These are phyloP conservation scores for Caenorhabditis sinica DNA, from an alignment of 2,888 invertebrate genomes.

Conservation along the genomic window DNA sequence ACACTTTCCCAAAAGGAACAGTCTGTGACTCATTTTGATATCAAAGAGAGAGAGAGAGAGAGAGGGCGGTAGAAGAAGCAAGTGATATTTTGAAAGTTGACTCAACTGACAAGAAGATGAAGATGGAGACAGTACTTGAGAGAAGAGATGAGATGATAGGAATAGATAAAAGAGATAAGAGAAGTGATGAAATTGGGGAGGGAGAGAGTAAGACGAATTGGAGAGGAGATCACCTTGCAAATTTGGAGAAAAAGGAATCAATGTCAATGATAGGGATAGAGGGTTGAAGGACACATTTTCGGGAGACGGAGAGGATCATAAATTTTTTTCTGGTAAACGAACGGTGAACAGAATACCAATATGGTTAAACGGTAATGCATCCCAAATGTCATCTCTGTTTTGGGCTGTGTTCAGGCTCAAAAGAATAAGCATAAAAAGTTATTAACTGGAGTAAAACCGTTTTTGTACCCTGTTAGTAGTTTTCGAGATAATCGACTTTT, in stretches of 20 bases:
- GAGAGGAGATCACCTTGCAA: slow-evolving; percentile 26
- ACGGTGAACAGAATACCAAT: not conserved
- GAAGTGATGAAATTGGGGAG: slow-evolving; percentile 30
- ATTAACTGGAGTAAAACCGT: too few relatives aligned
- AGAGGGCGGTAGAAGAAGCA: slow-evolving; percentile 8
- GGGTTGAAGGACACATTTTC: slow-evolving; percentile 23
- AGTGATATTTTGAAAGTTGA: slow-evolving; percentile 33
- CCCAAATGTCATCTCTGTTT: too few relatives aligned
- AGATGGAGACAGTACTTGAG: slow-evolving; percentile 34
- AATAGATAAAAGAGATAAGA: slow-evolving; percentile 12
- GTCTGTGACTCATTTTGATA: slow-evolving; percentile 33
- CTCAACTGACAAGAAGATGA: not conserved
- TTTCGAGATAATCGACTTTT: too few relatives aligned
- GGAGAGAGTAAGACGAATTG: not conserved
- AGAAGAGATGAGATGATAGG: slow-evolving; percentile 26
- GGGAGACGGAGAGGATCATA: slow-evolving; percentile 12
- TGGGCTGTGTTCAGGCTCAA: too few relatives aligned
- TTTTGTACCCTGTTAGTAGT: too few relatives aligned
- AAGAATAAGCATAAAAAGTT: too few relatives aligned
- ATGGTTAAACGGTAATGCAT: not conserved
- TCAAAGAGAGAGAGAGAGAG: slow-evolving; percentile 4
- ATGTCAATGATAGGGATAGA: slow-evolving; percentile 21
- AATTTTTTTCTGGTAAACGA: slow-evolving; percentile 16
- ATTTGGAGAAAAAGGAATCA: slow-evolving; percentile 20
- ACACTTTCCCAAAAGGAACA: slow-evolving; percentile 22